Base-by-base conservation (phyloP, 2,888 invertebrate genomes). In the Caenorhabditis auriculariae region DNA sequence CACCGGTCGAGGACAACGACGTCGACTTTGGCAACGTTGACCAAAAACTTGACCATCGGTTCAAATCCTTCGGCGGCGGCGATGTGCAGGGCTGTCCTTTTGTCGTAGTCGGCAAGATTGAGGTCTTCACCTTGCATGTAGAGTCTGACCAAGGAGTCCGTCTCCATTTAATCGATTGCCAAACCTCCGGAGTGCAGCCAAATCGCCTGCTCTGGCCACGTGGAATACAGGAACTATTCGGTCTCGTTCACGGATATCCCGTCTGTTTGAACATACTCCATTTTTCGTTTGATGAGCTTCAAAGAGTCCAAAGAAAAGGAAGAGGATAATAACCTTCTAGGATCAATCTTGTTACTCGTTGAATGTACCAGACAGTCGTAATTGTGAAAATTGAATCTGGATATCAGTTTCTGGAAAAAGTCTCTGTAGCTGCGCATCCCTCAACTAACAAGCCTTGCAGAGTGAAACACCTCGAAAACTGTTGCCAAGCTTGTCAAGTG, bases 351-450 rank as follows among this genome's bases (percentile, higher is more conserved):
- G 23, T 52, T 52, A 23, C 45, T 59, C 1, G 55, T 58, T 15
- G 70, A 67, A 48, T 80, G 77, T 19, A 75, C 66, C 35, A 80
- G 59, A 45, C 66, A 71, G 54, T 79, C 80, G 82, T 94, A 96
- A 81, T 94, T 91, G 85, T 93, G 93, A 85, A 96, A 96, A 82
- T 95, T 95, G 83, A 94, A 96, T 56, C 88, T 88, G 2, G 54
- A 49, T 47, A 70, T 81, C 5, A 72, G 72, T 42, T 77, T 81
- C 24, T 52, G 55, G 21, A 53, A 56, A 15, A 66, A 46, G 29
- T 19, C 7, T 23, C 19, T 21, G 9, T 23, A 9, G 12, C 9
- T 7, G 32, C 32, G 12, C 32, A 7, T 32, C 32, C 32, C n/a
- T 38, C 17, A 38, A 38, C n/a, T 38, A 6, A 38, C n/a, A 7